Evolutionary conservation across 2,888 invertebrate genomes (phyloP), one percentile per base, ranked within the genome.

Genomic region (Thera britannica): DNA sequence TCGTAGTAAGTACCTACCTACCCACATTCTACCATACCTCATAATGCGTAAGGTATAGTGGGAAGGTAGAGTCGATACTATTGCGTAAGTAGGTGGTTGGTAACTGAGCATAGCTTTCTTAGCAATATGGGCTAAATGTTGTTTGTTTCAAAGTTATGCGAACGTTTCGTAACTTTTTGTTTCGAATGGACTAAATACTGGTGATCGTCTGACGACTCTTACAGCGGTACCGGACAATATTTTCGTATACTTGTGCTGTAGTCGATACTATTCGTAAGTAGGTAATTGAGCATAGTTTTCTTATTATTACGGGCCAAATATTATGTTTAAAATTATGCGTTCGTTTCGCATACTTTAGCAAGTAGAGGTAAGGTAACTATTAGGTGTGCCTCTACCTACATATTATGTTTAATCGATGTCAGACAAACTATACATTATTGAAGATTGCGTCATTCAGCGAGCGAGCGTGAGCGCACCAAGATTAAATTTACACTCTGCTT

Each of bases 361-460:
- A 34, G 12, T 52, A 8, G 12, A 52, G 7, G 52, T 52, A 52
- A 23, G 34, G 52, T 52, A 52, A 34, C 7, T 52, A 49, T 3
- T 38, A 9, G 9, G 8, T 46, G 9, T 46, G 2, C 9, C 8
- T 8, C 23, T 52, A 52, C 52, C 34, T 56, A 56, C 41, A 6
- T 38, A 56, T 38, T 74, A 71, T 75, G 70, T 75, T 75, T 72
- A 74, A 75, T 80, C 71, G 75, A 75, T 76, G 72, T 75, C 75
- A 72, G 77, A 77, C 79, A 78, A 79, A 77, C 80, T 81, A 79
- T 23, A 23, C 23, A 23, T 23, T 23, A 23, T 23, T 23, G 77
- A 71, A 69, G 76, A 82, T 86, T 85, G 79, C 86, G 83, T 86
- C 85, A 86, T 79, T 64, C 70, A 64, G 62, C 66, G 60, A 80